Evolutionary conservation across 2,888 invertebrate species (phyloP), one percentile per base, ranked within the genome.

Genomic region (Tetragonula carbonaria): DNA sequence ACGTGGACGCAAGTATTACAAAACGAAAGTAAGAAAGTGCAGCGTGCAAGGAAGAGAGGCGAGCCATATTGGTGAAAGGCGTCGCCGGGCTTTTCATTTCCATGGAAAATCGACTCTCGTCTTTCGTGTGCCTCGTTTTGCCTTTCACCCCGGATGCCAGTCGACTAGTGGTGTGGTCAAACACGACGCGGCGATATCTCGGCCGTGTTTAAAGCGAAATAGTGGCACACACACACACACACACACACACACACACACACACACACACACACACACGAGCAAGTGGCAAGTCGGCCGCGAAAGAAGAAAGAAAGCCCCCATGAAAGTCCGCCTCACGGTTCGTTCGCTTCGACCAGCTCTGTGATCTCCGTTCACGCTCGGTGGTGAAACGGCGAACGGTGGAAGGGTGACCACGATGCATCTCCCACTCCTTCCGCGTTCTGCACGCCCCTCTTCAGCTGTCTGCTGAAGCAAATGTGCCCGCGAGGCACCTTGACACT

Each of bases 101-200:
- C 62, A 38, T 14, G 65, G 38, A 38, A 65, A 65, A 65, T 33
- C 21, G 21, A 28, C 38, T 33, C 13, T 65, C 65, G 33, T 18
- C 33, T 33, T 8, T 11, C 11, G 5, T 13, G 23, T 18, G 71
- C 66, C 55, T 90, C 85, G 80, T 91, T 91, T 89, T 91, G 92
- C 92, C 93, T 94, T 94, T 94, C 94, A 92, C 93, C 89, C 92
- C 89, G 90, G 92, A 93, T 92, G 86, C 87, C 38, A 59, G 38
- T 91, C 91, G 87, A 82, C 68, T 2, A 28, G 63, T 23, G 23
- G 62, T 16, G 18, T 23, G 23, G 23, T 16, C 62, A 8, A 45
- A 11, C 33, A 33, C 45, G 8, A 62, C 50, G 63, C 14, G 66
- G 38, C 67, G 78, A 81, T 78, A 83, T 78, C 78, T 72, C 80